Evolutionary conservation across 2,113 vertebrate species (phyloP).

Genomic region (Cettia cetti): DNA sequence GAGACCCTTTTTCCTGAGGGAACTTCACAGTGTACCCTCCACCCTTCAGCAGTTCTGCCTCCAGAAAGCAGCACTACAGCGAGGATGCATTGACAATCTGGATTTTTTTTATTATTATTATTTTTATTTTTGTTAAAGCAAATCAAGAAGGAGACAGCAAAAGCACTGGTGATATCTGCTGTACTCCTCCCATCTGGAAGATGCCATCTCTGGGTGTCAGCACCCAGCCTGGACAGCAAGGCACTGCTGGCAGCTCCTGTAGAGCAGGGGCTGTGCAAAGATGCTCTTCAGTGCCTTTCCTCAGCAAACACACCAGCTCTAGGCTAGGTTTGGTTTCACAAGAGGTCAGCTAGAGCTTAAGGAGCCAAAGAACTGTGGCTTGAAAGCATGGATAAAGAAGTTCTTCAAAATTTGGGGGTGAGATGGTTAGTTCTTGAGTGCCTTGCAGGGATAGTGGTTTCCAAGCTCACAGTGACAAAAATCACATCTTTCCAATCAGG

Average conservation of each 20-base stretch:
- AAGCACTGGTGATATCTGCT: background rate
- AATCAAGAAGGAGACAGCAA: background rate
- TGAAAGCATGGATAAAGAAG: background rate
- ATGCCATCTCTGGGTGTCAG: background rate
- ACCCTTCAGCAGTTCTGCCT: background rate
- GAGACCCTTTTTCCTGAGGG: background rate
- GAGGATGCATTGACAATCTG: background rate
- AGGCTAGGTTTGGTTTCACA: background rate
- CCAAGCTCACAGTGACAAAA: background rate
- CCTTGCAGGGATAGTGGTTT: background rate
- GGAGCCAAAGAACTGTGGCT: background rate
- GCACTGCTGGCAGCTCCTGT: background rate
- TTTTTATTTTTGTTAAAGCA: background rate
- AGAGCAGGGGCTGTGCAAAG: rapidly evolving
- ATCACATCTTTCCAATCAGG: background rate
- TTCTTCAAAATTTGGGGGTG: background rate
- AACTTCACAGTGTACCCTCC: background rate
- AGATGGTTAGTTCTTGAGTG: background rate
- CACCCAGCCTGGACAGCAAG: background rate
- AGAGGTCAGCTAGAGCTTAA: background rate
- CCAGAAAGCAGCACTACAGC: background rate
- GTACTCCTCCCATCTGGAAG: background rate
- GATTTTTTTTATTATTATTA: too few species aligned
- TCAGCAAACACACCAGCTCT: background rate
- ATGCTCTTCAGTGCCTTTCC: background rate